A percentile compares a stretch with the other conserved stretches of the same genome.
Evolutionary conservation across 2,888 invertebrate species (phyloP).

Genomic region (Hartigia nigra): DNA sequence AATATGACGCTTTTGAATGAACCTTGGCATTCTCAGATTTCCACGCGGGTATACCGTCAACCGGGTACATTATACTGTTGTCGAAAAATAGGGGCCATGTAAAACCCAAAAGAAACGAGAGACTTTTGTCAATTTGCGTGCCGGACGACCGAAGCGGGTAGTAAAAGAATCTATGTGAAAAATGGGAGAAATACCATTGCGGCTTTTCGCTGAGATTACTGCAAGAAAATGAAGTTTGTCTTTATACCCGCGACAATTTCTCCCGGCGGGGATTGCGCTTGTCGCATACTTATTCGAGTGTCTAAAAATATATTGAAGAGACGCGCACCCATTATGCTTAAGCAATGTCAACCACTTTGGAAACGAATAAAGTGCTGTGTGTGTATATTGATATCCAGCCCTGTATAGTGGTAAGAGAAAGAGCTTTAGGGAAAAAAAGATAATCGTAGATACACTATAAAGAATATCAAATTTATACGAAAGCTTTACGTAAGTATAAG

Average conservation of each 20-base stretch:
- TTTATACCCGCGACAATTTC: background rate
- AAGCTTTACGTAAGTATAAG: background rate
- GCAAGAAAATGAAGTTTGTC: background rate
- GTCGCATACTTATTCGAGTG: background rate
- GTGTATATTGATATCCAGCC: background rate
- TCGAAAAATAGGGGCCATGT: background rate
- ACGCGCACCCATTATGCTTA: background rate
- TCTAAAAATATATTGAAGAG: background rate
- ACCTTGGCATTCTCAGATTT: background rate
- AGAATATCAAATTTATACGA: background rate
- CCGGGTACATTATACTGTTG: background rate
- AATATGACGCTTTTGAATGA: constrained; percentile 9
- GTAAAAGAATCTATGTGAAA: background rate
- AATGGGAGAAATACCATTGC: background rate
- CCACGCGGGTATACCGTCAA: background rate
- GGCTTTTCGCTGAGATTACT: background rate
- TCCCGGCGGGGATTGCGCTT: background rate
- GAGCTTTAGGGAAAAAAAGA: background rate
- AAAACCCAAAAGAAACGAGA: background rate
- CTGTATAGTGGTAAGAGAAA: constrained; percentile 12
- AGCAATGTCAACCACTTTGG: background rate
- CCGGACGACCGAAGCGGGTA: background rate
- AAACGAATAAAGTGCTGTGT: background rate
- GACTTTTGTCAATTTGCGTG: background rate
- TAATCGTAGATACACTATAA: background rate